These are phyloP conservation scores for Apocheima hispidaria DNA, from an alignment of 2,888 invertebrate species.

Conservation along the genomic window DNA sequence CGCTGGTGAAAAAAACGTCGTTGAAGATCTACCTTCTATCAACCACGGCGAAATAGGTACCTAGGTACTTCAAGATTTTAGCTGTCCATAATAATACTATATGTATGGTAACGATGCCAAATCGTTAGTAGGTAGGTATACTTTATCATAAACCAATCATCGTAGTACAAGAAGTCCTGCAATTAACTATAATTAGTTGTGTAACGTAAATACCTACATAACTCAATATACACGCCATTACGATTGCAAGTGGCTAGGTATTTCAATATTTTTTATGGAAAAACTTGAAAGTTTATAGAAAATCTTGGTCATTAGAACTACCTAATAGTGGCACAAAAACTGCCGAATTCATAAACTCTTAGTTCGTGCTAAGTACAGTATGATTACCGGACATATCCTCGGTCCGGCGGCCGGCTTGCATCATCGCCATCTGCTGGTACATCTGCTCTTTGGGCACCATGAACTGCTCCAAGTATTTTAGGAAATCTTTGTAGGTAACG, in stretches of 20 bases:
- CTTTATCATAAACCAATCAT: too few species aligned
- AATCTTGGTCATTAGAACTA: background rate
- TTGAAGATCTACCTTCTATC: too few species aligned
- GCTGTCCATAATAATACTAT: too few species aligned
- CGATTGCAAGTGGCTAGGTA: background rate
- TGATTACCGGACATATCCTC: slow-evolving; percentile 71
- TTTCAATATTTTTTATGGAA: background rate
- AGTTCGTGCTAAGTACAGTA: background rate
- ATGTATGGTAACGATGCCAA: too few species aligned
- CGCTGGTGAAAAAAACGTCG: too few species aligned
- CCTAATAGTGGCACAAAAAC: slow-evolving; percentile 2
- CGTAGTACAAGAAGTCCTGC: too few species aligned
- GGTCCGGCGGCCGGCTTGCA: slow-evolving; percentile 68
- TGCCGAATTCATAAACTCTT: background rate
- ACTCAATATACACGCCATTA: too few species aligned
- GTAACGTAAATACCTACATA: too few species aligned
- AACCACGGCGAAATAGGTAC: background rate
- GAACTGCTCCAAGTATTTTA: slow-evolving; percentile 88
- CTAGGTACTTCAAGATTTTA: background rate
- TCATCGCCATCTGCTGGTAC: slow-evolving; percentile 77
- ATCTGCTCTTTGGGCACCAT: slow-evolving; percentile 79
- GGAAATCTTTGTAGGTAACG: slow-evolving; percentile 89
- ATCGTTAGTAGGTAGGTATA: too few species aligned
- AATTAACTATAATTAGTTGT: too few species aligned
- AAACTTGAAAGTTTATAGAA: background rate